These are phyloP conservation scores for Tetanocera ferruginea DNA, from an alignment of 2,888 invertebrate genomes.

Conservation along the genomic window DNA sequence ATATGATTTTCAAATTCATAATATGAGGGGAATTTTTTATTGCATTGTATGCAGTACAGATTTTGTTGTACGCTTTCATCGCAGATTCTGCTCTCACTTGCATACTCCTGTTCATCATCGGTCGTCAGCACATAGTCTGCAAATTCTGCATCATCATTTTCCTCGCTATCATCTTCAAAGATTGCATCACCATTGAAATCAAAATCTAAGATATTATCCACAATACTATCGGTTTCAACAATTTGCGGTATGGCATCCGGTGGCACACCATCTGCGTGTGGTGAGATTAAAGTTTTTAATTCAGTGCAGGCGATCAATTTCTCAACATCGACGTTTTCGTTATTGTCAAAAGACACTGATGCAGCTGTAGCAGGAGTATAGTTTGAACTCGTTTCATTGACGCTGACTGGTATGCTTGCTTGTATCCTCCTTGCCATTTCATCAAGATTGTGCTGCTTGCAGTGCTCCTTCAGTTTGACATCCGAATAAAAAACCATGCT, in stretches of 20 bases:
- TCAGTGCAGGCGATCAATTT: constrained; percentile 17
- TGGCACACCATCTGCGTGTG: constrained; percentile 51
- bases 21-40: constrained; percentile 60
- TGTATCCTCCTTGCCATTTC: neutral
- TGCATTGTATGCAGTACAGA: constrained; percentile 58
- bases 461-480: constrained; percentile 50
- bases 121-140: constrained; percentile 59
- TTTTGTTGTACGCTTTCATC: constrained; percentile 46
- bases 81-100: neutral
- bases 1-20: constrained; percentile 66
- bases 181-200: constrained; percentile 63
- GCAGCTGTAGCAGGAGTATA: neutral
- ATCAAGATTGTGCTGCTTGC: constrained; percentile 33
- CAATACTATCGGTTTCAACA: constrained; percentile 65
- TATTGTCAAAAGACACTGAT: neutral
- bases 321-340: constrained; percentile 19
- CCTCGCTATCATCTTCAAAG: constrained; percentile 61
- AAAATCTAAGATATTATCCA: constrained; percentile 62
- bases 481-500: constrained; percentile 48
- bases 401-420: neutral
- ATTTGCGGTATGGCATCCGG: constrained; percentile 62
- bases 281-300: neutral
- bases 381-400: neutral
- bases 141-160: constrained; percentile 58
- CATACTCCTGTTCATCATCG: constrained; percentile 56